phyloP scores from a whole-genome alignment of 2,888 invertebrate species.

The Ichneumoninae sp. region DNA sequence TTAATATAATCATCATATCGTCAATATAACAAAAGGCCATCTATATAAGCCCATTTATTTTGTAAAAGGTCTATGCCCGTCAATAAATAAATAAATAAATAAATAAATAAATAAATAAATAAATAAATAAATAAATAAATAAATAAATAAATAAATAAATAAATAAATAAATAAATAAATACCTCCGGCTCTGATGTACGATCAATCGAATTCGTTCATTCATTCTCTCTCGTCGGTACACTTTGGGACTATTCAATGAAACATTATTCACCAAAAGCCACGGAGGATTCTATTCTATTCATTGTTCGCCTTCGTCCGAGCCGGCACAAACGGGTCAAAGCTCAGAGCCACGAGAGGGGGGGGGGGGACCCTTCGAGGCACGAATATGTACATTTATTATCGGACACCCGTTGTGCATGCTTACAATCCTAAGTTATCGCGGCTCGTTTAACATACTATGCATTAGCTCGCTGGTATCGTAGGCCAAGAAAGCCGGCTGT shows the following conservation, averaged over 20 bases:
- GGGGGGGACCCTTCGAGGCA: slow-evolving; percentile 33
- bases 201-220: too few relatives aligned
- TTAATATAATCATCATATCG: too few relatives aligned
- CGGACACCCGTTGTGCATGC: slow-evolving; percentile 20
- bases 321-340: slow-evolving; percentile 23
- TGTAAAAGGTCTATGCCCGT: too few relatives aligned
- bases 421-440: slow-evolving; percentile 17
- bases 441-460: background rate
- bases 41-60: too few relatives aligned
- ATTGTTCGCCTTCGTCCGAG: slow-evolving; percentile 18
- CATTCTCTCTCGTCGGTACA: too few relatives aligned
- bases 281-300: background rate
- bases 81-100: too few relatives aligned
- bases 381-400: slow-evolving; percentile 38
- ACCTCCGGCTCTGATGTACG: too few relatives aligned
- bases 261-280: background rate
- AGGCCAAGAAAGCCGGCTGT: background rate
- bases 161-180: too few relatives aligned
- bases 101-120: too few relatives aligned
- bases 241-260: background rate
- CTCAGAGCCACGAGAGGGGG: slow-evolving; percentile 17
- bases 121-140: too few relatives aligned
- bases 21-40: too few relatives aligned
- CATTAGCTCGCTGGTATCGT: background rate
- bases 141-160: too few relatives aligned